Conservation (phyloP, 2,888 invertebrate species). For the Eurois occulta region DNA sequence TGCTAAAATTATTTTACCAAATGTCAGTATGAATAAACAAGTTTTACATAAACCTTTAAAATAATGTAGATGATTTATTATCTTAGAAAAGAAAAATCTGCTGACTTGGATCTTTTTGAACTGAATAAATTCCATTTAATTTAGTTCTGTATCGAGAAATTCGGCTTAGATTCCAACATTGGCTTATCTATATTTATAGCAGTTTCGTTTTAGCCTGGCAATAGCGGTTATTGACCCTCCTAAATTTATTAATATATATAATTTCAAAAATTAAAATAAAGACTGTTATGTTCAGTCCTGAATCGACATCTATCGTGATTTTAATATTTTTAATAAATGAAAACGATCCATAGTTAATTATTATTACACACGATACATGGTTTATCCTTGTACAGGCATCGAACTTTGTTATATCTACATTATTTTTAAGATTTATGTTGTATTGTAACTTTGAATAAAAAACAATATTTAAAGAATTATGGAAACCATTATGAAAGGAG, state of each 20-base stretch:
- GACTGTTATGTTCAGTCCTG: not conserved
- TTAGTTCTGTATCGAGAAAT: not conserved
- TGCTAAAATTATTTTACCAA: not conserved
- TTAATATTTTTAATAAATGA: not conserved
- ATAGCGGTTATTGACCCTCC: not conserved
- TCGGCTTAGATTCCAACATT: not conserved
- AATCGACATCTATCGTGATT: not conserved
- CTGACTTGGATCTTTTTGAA: not conserved
- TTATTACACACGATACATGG: too few species aligned
- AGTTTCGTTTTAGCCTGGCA: not conserved
- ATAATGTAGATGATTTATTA: not conserved
- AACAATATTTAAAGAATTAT: too few species aligned
- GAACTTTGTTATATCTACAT: too few species aligned
- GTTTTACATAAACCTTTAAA: not conserved
- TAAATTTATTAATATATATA: not conserved
- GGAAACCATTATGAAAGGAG: too few species aligned
- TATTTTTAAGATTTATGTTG: too few species aligned
- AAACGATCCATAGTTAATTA: not conserved
- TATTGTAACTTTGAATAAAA: too few species aligned
- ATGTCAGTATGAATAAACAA: not conserved
- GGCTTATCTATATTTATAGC: not conserved
- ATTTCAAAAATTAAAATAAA: not conserved
- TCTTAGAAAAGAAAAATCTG: not conserved
- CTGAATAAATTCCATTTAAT: not conserved
- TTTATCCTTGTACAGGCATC: too few species aligned